A percentile compares a stretch with the other conserved stretches of the same genome.
These are phyloP conservation scores for Cheirogaleus medius DNA, from an alignment of 2,113 vertebrate genomes.

Conservation along the genomic window DNA sequence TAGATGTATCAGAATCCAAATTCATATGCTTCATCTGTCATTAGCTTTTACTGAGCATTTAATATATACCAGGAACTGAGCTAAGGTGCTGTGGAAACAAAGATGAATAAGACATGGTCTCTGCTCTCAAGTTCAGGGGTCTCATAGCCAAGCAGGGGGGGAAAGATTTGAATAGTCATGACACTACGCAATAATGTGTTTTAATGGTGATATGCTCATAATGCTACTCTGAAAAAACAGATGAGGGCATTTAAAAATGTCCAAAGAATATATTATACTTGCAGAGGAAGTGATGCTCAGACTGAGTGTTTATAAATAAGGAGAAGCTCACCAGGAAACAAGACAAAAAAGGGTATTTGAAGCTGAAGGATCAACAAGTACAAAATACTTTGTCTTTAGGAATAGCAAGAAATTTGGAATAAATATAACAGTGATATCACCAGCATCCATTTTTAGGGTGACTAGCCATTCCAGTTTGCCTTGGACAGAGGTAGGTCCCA, in stretches of 20 bases:
- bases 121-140: background rate
- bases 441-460: background rate
- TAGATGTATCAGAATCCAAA: background rate
- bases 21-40: background rate
- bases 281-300: background rate
- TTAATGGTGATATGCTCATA: background rate
- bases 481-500: background rate
- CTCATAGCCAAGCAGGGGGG: background rate
- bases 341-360: background rate
- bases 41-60: background rate
- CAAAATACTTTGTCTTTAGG: background rate
- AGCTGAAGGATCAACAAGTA: background rate
- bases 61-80: background rate
- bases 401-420: background rate
- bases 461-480: background rate
- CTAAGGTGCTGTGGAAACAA: background rate
- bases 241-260: background rate
- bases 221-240: background rate
- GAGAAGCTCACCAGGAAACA: background rate
- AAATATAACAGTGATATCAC: background rate
- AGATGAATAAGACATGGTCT: background rate
- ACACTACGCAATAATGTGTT: background rate
- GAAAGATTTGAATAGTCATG: background rate
- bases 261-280: background rate
- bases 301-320: background rate